Percentiles rank a stretch among this genome's conserved stretches.
Evolutionary conservation across 2,113 vertebrate species (phyloP).

Genomic region (Oxyura jamaicensis): DNA sequence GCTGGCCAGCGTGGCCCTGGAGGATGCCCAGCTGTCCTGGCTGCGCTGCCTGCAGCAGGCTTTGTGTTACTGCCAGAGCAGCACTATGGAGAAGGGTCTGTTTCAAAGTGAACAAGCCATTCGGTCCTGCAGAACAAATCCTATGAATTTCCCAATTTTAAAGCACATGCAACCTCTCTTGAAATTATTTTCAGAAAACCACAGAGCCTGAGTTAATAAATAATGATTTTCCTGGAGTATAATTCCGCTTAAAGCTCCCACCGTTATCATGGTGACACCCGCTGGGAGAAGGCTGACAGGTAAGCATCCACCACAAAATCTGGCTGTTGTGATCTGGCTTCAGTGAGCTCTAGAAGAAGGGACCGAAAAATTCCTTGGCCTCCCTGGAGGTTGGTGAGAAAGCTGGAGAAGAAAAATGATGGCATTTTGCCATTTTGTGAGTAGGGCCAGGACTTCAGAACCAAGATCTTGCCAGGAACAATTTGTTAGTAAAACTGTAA

Average conservation of each 20-base stretch:
- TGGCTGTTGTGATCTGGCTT: neutral
- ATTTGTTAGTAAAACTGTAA: neutral
- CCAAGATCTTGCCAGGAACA: neutral
- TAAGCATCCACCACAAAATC: neutral
- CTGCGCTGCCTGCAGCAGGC: accelerated
- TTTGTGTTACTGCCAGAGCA: neutral
- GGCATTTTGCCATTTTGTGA: neutral
- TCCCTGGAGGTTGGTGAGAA: slow-evolving; percentile 3
- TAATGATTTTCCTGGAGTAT: neutral
- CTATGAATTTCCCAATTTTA: neutral
- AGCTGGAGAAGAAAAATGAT: neutral
- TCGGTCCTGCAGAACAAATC: neutral
- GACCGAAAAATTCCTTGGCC: neutral
- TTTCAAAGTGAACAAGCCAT: neutral
- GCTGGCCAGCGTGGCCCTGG: neutral
- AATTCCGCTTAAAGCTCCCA: neutral
- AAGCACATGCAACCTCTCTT: neutral
- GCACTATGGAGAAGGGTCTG: neutral
- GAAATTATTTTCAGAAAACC: neutral
- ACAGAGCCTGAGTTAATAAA: neutral
- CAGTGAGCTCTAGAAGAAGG: neutral
- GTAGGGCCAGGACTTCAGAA: neutral
- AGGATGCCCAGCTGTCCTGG: neutral
- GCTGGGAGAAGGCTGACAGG: neutral
- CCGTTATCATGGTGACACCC: neutral